These are phyloP conservation scores for Habroteleia sp. DNA, from an alignment of 2,888 invertebrate species.

Conservation along the genomic window DNA sequence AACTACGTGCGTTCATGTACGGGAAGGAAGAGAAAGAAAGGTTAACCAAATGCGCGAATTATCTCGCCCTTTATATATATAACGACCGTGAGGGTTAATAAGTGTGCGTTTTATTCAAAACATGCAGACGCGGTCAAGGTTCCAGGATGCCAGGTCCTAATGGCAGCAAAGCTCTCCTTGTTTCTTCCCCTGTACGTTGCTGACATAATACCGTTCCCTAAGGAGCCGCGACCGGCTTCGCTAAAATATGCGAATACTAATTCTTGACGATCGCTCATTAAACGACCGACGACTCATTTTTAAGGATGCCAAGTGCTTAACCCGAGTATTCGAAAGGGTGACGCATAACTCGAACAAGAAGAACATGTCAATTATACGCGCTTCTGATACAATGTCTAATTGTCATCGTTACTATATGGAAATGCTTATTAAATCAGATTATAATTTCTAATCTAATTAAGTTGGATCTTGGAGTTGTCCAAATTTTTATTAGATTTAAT, in stretches of 20 bases:
- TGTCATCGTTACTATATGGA: no score
- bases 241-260: conserved; percentile 64
- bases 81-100: conserved; percentile 48
- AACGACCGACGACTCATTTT: conserved; percentile 53
- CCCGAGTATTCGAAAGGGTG: conserved; percentile 28
- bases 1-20: no score
- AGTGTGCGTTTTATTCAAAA: conserved; percentile 51
- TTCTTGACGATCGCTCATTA: conserved; percentile 63
- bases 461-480: no score
- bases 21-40: conserved; percentile 33
- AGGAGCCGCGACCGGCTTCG: conserved; percentile 39
- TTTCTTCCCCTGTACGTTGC: conserved; percentile 18
- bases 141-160: conserved; percentile 55
- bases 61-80: conserved; percentile 25
- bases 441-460: no score
- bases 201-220: conserved; percentile 49
- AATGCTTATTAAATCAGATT: no score
- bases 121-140: conserved; percentile 60
- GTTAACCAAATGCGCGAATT: conserved; percentile 55
- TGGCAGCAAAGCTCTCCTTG: conserved; percentile 50
- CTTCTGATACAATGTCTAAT: no score
- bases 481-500: no score
- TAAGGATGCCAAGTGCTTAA: conserved; percentile 54
- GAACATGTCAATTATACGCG: no score
- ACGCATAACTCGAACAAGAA: conserved; percentile 1